Evolutionary conservation across 2,797 vertebrate species (phyloP).

Genomic region (Onychomys leucogaster): DNA sequence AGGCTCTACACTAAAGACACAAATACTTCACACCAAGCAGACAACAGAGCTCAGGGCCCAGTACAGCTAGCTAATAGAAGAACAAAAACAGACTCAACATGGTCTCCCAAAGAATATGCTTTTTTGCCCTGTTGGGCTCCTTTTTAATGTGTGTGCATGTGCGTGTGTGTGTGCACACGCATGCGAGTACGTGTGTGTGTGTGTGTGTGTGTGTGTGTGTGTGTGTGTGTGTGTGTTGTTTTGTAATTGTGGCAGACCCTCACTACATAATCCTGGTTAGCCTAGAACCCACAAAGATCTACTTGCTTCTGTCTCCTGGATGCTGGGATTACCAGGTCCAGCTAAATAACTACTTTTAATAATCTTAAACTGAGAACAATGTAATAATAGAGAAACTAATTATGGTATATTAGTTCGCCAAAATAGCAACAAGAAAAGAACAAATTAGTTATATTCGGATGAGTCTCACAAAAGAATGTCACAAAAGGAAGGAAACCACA

Average conservation of each 20-base stretch:
- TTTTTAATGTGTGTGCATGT: not conserved
- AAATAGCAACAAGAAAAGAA: not conserved
- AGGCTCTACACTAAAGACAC: not conserved
- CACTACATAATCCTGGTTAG: not conserved
- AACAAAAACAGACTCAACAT: not conserved
- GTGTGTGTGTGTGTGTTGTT: too few relatives aligned
- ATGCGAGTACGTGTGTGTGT: too few relatives aligned
- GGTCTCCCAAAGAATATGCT: not conserved
- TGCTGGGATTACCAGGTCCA: not conserved
- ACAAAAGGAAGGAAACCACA: not conserved
- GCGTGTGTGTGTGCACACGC: too few relatives aligned
- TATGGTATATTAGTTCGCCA: conserved; percentile 2
- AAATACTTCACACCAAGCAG: not conserved
- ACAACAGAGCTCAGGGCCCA: not conserved
- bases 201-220: too few relatives aligned
- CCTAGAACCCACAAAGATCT: not conserved
- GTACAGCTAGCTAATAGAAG: not conserved
- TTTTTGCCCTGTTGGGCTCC: not conserved
- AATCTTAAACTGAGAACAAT: conserved; percentile 8
- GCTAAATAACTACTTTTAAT: conserved; percentile 29
- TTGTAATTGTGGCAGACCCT: not conserved
- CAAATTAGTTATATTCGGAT: not conserved
- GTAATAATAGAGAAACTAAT: conserved; percentile 16
- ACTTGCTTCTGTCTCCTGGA: not conserved
- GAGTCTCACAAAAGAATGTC: not conserved